Evolutionary conservation across 2,113 vertebrate genomes (phyloP).

Genomic region (Rostratula benghalensis): DNA sequence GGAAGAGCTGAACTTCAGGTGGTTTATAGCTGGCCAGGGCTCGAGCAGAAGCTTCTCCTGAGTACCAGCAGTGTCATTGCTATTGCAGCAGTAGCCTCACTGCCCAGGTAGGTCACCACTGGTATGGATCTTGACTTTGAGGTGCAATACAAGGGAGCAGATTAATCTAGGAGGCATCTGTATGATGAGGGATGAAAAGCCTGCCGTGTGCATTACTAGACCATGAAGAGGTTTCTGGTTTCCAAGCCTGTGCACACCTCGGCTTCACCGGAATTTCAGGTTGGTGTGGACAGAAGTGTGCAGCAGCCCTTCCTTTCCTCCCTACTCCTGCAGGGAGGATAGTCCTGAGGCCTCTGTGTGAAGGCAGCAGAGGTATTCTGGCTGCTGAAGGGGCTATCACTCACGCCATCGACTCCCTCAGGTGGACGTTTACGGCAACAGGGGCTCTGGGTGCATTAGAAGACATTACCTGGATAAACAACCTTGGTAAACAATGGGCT

Average conservation of each 20-base stretch:
- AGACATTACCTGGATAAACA: not conserved
- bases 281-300: accelerated
- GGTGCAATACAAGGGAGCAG: not conserved
- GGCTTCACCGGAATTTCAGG: not conserved
- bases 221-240: not conserved
- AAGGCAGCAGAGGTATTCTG: not conserved
- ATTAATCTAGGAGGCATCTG: not conserved
- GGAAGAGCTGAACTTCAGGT: not conserved
- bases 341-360: not conserved
- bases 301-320: not conserved
- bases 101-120: not conserved
- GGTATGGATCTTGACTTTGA: not conserved
- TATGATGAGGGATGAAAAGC: not conserved
- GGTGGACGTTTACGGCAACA: not conserved
- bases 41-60: not conserved
- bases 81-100: not conserved
- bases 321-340: not conserved
- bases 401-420: accelerated
- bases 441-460: not conserved
- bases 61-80: not conserved
- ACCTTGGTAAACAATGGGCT: not conserved
- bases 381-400: not conserved
- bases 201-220: not conserved
- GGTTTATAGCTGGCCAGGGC: not conserved
- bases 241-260: not conserved